Percentiles rank a stretch among this genome's conserved stretches.
Evolutionary conservation across 2,888 invertebrate species (phyloP).

Genomic region (Arctia plantaginis): DNA sequence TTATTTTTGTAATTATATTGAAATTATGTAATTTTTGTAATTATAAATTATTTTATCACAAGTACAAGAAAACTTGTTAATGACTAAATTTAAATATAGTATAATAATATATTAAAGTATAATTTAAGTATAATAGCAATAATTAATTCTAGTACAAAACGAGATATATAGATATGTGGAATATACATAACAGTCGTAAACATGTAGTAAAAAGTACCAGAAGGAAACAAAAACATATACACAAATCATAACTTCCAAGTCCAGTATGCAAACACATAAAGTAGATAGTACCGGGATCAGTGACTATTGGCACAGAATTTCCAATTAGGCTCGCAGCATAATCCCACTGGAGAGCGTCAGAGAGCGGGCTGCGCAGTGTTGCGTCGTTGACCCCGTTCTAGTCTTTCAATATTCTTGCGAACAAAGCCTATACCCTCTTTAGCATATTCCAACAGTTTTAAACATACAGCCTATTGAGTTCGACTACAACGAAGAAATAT

Average conservation of each 20-base stretch:
- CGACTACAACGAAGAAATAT: neutral
- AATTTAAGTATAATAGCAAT: too few relatives aligned
- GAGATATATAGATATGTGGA: neutral
- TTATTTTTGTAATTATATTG: too few relatives aligned
- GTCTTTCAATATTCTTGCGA: slow-evolving; percentile 34
- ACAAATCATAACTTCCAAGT: neutral
- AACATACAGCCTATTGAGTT: slow-evolving; percentile 4
- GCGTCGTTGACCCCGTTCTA: slow-evolving; percentile 33
- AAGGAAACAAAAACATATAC: neutral
- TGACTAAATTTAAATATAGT: too few relatives aligned
- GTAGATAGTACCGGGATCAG: slow-evolving; percentile 3
- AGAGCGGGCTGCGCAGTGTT: slow-evolving; percentile 22
- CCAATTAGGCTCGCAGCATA: slow-evolving; percentile 31
- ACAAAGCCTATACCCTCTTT: slow-evolving; percentile 19
- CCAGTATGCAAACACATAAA: slow-evolving; percentile 11
- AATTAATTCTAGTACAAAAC: too few relatives aligned
- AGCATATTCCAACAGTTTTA: slow-evolving; percentile 30
- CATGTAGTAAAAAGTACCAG: neutral
- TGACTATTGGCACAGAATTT: slow-evolving; percentile 27
- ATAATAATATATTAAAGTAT: too few relatives aligned
- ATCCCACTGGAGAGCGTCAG: slow-evolving; percentile 15
- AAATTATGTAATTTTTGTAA: too few relatives aligned
- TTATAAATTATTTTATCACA: too few relatives aligned
- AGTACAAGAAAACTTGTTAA: too few relatives aligned
- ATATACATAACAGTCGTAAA: neutral